Conservation (phyloP, 2,888 invertebrate genomes). For the Andrena praecox region DNA sequence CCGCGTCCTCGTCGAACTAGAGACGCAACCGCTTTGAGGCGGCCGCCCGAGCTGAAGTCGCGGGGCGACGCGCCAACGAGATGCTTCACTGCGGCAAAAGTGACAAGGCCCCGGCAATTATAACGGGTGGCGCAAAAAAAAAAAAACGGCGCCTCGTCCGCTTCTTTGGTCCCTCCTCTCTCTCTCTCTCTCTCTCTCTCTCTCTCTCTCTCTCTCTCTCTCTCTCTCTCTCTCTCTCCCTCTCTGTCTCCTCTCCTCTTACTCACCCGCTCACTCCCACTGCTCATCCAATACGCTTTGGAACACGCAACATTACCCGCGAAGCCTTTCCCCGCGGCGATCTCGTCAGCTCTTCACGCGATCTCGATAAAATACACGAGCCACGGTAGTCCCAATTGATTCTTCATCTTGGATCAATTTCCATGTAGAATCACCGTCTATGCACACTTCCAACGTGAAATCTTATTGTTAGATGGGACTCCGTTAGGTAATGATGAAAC, state of each 20-base stretch:
- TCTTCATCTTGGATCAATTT: neutral
- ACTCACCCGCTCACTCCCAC: slow-evolving; percentile 41
- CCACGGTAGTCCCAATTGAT: neutral
- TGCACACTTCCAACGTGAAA: neutral
- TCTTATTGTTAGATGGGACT: neutral
- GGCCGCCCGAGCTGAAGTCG: slow-evolving; percentile 60
- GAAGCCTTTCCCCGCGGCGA: neutral
- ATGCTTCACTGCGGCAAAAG: slow-evolving; percentile 69
- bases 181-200: slow-evolving; percentile 33
- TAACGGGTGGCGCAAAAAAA: slow-evolving; percentile 77
- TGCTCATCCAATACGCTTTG: neutral
- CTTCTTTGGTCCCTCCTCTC: slow-evolving; percentile 40
- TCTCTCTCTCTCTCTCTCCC: slow-evolving; percentile 19
- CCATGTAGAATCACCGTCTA: neutral
- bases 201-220: slow-evolving; percentile 20
- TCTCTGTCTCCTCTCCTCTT: neutral
- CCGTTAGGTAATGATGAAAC: slow-evolving; percentile 1
- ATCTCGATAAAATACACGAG: slow-evolving; percentile 18
- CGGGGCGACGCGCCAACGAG: slow-evolving; percentile 56
- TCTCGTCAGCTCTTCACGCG: neutral
- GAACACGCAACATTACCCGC: slow-evolving; percentile 14
- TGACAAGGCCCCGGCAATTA: slow-evolving; percentile 76
- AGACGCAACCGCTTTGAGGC: slow-evolving; percentile 69
- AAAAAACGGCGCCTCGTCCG: slow-evolving; percentile 66
- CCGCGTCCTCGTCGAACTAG: slow-evolving; percentile 1